A percentile compares a stretch with the other conserved stretches of the same genome.
Conservation (phyloP, 2,888 invertebrate genomes). For the Hirtodrosophila confusa region DNA sequence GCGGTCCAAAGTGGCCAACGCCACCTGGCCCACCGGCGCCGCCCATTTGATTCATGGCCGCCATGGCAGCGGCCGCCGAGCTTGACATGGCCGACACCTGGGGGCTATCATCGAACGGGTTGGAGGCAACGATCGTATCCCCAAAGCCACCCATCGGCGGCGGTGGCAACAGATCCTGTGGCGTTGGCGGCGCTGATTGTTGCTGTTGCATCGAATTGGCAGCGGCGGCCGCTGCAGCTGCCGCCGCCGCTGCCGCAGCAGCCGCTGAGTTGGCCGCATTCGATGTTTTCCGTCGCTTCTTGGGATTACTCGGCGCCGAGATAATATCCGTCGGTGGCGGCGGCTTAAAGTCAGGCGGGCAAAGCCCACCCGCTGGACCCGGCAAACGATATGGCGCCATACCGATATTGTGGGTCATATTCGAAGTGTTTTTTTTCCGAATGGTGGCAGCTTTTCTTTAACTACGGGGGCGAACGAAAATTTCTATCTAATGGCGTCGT, state of each 20-base stretch:
- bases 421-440: constrained; percentile 83
- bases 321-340: constrained; percentile 88
- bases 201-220: constrained; percentile 87
- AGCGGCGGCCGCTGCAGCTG: constrained; percentile 82
- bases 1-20: constrained; percentile 75
- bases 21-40: constrained; percentile 67
- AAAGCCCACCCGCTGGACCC: constrained; percentile 87
- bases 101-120: constrained; percentile 95
- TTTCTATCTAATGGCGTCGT: constrained; percentile 66
- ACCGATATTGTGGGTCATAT: constrained; percentile 92
- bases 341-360: constrained; percentile 90
- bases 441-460: constrained; percentile 82
- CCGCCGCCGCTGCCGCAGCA: constrained; percentile 83
- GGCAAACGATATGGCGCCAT: constrained; percentile 92
- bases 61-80: constrained; percentile 85
- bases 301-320: constrained; percentile 92
- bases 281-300: constrained; percentile 93
- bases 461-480: constrained; percentile 66
- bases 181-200: constrained; percentile 89
- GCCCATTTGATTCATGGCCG: constrained; percentile 88
- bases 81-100: constrained; percentile 86
- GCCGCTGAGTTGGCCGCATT: constrained; percentile 87
- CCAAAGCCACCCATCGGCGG: constrained; percentile 94
- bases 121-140: constrained; percentile 96
- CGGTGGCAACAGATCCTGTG: constrained; percentile 91